phyloP scores from a whole-genome alignment of 1,140 invertebrate species.

The Microplitis mediator region DNA sequence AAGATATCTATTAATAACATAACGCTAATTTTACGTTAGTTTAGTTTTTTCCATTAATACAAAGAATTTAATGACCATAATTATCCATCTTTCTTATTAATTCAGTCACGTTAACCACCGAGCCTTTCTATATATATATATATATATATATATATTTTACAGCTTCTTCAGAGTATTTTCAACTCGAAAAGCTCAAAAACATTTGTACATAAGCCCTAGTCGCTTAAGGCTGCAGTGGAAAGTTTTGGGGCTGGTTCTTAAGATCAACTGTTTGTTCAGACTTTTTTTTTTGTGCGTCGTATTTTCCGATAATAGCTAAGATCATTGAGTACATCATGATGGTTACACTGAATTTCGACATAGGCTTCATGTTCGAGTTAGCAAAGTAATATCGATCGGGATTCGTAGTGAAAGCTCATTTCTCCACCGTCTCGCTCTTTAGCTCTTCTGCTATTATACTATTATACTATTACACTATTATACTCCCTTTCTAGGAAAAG shows the following conservation, averaged over 20 bases:
- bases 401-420: constrained; percentile 25
- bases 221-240: too few species aligned
- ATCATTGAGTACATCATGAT: not conserved
- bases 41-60: not conserved
- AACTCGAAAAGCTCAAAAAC: too few species aligned
- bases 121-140: too few species aligned
- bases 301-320: not conserved
- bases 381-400: constrained; percentile 34
- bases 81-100: not conserved
- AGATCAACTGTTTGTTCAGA: not conserved
- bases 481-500: not conserved
- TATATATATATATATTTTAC: too few species aligned
- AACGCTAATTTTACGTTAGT: not conserved
- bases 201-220: too few species aligned
- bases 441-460: not conserved
- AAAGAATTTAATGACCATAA: not conserved
- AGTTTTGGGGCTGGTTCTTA: not conserved
- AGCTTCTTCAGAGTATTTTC: too few species aligned
- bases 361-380: constrained; percentile 20
- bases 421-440: constrained; percentile 1
- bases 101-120: too few species aligned
- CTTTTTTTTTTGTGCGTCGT: not conserved
- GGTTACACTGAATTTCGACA: not conserved
- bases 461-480: not conserved
- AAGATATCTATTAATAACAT: too few species aligned